Evolutionary conservation across 2,797 vertebrate species (phyloP).

Genomic region (Diplodus puntazzo): DNA sequence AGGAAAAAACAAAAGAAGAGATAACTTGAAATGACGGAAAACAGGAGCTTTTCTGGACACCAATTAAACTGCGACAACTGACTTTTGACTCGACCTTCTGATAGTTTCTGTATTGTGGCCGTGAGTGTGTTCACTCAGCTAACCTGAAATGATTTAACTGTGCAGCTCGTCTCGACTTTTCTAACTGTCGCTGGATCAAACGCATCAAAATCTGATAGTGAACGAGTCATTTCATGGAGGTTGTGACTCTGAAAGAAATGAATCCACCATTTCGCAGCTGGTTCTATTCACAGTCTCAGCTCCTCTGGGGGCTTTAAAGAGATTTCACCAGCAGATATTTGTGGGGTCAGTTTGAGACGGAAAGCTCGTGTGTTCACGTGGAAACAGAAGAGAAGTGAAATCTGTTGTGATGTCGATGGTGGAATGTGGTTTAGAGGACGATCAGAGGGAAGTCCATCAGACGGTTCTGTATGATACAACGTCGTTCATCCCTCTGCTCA

Average conservation of each 20-base stretch:
- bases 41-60: neutral
- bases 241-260: too few relatives aligned
- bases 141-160: too few relatives aligned
- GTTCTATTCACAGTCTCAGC: neutral
- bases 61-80: neutral
- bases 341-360: neutral
- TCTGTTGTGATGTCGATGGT: neutral
- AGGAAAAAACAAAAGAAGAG: too few relatives aligned
- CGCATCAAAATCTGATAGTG: too few relatives aligned
- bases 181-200: too few relatives aligned
- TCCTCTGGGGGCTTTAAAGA: neutral
- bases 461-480: neutral
- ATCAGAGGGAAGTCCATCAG: neutral
- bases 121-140: too few relatives aligned
- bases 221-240: too few relatives aligned
- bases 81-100: too few relatives aligned
- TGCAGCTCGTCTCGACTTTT: too few relatives aligned
- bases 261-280: too few relatives aligned
- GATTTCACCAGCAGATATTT: neutral
- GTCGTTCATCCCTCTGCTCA: too few relatives aligned
- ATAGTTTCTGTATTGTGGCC: too few relatives aligned
- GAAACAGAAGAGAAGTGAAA: neutral
- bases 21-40: neutral
- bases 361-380: neutral
- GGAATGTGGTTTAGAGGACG: neutral